These are phyloP conservation scores for Apis florea DNA, from an alignment of 1,140 invertebrate genomes.

Conservation along the genomic window DNA sequence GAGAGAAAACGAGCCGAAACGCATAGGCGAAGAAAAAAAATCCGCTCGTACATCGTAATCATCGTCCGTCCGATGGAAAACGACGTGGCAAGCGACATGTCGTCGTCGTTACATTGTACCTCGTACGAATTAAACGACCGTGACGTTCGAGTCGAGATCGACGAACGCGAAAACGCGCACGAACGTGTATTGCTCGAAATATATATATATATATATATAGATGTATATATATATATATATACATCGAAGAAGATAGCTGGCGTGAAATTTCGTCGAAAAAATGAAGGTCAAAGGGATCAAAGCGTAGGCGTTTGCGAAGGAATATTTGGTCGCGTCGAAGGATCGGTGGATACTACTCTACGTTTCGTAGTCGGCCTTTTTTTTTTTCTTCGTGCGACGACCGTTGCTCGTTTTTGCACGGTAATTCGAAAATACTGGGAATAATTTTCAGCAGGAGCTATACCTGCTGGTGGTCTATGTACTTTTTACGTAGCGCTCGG, in stretches of 20 bases:
- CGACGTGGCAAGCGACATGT: too few relatives aligned
- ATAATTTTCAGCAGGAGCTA: conserved; percentile 65
- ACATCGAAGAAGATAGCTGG: too few relatives aligned
- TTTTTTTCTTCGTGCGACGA: not conserved
- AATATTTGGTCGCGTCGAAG: too few relatives aligned
- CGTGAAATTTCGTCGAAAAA: too few relatives aligned
- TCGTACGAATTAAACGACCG: not conserved
- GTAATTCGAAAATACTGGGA: conserved; percentile 69
- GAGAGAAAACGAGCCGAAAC: too few relatives aligned
- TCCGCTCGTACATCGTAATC: not conserved
- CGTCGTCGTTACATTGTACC: not conserved
- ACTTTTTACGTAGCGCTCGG: conserved; percentile 61
- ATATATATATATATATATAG: not conserved
- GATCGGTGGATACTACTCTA: conserved; percentile 20
- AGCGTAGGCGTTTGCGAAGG: too few relatives aligned
- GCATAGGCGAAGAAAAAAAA: not conserved
- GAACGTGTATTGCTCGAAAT: not conserved
- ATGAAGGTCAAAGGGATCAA: too few relatives aligned
- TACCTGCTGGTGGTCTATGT: conserved; percentile 52
- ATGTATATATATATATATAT: too few relatives aligned
- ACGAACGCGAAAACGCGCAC: not conserved
- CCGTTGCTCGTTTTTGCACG: conserved; percentile 54
- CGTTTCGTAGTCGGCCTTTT: conserved; percentile 20
- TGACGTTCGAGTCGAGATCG: not conserved
- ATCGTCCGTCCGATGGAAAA: too few relatives aligned